Base-by-base conservation (phyloP, 2,888 invertebrate genomes). In the Beris chalybata region DNA sequence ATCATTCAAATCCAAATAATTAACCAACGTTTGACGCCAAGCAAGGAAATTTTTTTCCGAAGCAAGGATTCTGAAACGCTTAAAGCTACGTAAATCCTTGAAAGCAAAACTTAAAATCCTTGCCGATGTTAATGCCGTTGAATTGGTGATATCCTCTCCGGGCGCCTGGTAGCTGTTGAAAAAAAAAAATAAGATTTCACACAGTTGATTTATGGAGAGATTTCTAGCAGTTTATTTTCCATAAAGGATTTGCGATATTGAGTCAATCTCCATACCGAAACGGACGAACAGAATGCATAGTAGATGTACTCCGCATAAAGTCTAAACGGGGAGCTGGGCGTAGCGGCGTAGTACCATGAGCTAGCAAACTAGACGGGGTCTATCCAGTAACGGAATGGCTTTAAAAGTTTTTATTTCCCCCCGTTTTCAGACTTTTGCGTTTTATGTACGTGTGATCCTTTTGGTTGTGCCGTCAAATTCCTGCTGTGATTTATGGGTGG, bases 131-230 rank as follows among this genome's bases (percentile, higher is more conserved):
- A 68, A 68, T 65, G 65, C 61, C 52, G 45, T 38, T 52, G 55
- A 59, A 68, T 68, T 61, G 65, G 55, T 48, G 67, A 54, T 68
- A 68, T 68, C 68, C 61, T 68, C 61, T 61, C 32, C 54, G 61
- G 52, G 61, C 48, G 61, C 52, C 61, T 38, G 38, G 38, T 22
- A 50, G 43, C 61, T 52, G 61, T 61, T 38, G 7, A 38, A 48
- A 2, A 48, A 48, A 48, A 48, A 48, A 54, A 64, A 53, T 30
- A 53, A 55, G 53, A 65, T 65, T 57, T 57, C 52, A 52, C 57
- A 65, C 57, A 70, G 67, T 70, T 70, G 70, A 70, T 70, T 70
- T 70, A 70, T 70, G 70, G 57, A 70, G 67, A 70, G 70, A 70
- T 70, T 70, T 66, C 61, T 59, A 58, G 52, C 69, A 69, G 66